A percentile compares a stretch with the other conserved stretches of the same genome.
phyloP scores from a whole-genome alignment of 2,797 vertebrate species.

The Neosilurus hyrtlii region DNA sequence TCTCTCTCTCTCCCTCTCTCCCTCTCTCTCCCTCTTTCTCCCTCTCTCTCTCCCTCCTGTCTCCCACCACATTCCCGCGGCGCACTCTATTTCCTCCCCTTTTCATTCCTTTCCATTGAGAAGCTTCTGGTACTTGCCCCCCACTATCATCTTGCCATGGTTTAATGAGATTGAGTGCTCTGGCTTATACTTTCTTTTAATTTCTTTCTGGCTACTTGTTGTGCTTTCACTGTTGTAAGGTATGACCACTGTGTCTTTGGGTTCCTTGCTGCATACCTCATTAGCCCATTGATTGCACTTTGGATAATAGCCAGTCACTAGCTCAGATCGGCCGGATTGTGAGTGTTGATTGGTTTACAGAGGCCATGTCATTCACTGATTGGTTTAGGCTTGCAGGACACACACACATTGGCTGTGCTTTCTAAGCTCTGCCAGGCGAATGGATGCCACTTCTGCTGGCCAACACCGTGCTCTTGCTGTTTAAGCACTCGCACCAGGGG shows the following conservation, averaged over 20 bases:
- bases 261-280: conserved; percentile 34
- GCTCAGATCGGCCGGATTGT: conserved; percentile 15
- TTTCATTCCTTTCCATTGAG: conserved; percentile 36
- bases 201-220: conserved; percentile 29
- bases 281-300: conserved; percentile 44
- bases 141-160: conserved; percentile 37
- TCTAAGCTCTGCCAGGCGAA: conserved; percentile 17
- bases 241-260: conserved; percentile 27
- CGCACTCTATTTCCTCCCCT: conserved; percentile 10
- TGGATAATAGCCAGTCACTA: conserved; percentile 33
- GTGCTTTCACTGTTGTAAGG: background rate
- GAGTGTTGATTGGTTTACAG: conserved; percentile 44
- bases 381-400: conserved; percentile 43
- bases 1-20: background rate
- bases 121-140: conserved; percentile 37
- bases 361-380: conserved; percentile 29
- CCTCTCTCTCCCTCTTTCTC: conserved; percentile 24
- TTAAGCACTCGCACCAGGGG: conserved; percentile 22
- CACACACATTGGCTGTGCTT: conserved; percentile 40
- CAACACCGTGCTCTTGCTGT: conserved; percentile 30
- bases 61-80: background rate
- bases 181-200: conserved; percentile 13
- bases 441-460: conserved; percentile 41
- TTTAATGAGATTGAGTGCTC: conserved; percentile 34
- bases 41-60: conserved; percentile 11